Evolutionary conservation across 2,113 vertebrate species (phyloP), one percentile per base, ranked within the genome.

Genomic region (Burhinus oedicnemus): DNA sequence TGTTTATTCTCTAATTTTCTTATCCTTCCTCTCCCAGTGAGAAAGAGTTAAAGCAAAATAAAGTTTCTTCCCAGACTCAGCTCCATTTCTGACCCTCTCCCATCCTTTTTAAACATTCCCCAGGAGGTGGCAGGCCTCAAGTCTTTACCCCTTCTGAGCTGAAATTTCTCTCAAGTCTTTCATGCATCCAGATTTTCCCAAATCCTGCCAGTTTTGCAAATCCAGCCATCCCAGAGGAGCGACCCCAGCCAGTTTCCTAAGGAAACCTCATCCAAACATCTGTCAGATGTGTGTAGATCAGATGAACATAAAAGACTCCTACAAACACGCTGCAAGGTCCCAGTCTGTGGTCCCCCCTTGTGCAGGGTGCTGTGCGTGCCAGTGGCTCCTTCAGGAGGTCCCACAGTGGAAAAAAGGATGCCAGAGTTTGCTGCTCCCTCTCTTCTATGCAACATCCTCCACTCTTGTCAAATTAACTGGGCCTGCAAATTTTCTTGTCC

Each of bases 311-410:
- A 29, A 30, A 61, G 32, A 30, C 11, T 45, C 52, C 12, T 34
- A 47, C 20, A 18, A 42, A 38, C 11, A 30, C 23, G 2, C 54
- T 29, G 8, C 21, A 52, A 55, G 70, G 40, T 12, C 36, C 15
- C n/a, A 19, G 40, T 3, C 26, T 17, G 22, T 0, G 5, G 18
- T 25, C 2, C 4, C 7, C 4, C 8, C 22, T 11, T 2, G 8
- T 40, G 20, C 7, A 15, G 58, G 29, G 12, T 6, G 10, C n/a
- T 36, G 42, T 9, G 40, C 12, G 1, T 34, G 25, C 57, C 54
- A 13, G 22, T 4, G 12, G 61, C 51, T 87, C 77, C 77, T 25
- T 25, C 51, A 4, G 4, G 20, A 83, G 27, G 51, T 62, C 36
- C 55, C 49, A 19, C 14, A 2, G 8, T 2, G 20, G 42, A 19